Conservation (phyloP, 2,113 vertebrate species). For the Dissostichus mawsoni region DNA sequence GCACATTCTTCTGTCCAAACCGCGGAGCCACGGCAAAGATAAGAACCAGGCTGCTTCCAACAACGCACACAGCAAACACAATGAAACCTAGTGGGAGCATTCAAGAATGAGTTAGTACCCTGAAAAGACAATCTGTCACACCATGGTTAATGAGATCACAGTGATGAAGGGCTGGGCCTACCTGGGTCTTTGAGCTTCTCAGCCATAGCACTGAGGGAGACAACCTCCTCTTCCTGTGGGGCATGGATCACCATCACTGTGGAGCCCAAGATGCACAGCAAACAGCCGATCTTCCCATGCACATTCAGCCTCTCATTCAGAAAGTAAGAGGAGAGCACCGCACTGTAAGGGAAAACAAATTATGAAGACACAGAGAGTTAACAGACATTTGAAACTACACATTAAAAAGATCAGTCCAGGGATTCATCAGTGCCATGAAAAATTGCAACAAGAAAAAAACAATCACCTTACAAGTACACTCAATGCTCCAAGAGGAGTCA, state of each 20-base stretch:
- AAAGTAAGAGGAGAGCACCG: slow-evolving; percentile 88
- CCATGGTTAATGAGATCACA: slow-evolving; percentile 32
- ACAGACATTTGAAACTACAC: not conserved
- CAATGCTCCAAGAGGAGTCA: slow-evolving; percentile 89
- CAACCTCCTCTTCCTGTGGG: slow-evolving; percentile 87
- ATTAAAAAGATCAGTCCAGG: not conserved
- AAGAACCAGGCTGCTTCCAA: slow-evolving; percentile 86
- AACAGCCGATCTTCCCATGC: slow-evolving; percentile 87
- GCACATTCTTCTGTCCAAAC: slow-evolving; percentile 87
- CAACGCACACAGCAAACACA: slow-evolving; percentile 85
- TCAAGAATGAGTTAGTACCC: slow-evolving; percentile 55
- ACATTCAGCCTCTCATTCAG: slow-evolving; percentile 88
- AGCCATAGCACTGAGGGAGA: slow-evolving; percentile 85
- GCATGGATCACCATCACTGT: slow-evolving; percentile 90
- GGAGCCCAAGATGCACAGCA: slow-evolving; percentile 88
- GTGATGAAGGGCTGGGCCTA: slow-evolving; percentile 52
- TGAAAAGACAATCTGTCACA: not conserved
- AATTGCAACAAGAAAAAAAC: not conserved
- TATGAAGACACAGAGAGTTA: not conserved
- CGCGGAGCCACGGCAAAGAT: slow-evolving; percentile 86
- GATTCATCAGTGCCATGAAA: not conserved
- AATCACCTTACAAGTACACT: slow-evolving; percentile 89
- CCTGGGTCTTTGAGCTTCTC: slow-evolving; percentile 90
- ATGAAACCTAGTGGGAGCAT: slow-evolving; percentile 84
- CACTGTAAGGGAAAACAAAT: slow-evolving; percentile 73